Evolutionary conservation across 2,888 invertebrate genomes (phyloP), one percentile per base, ranked within the genome.

Genomic region (Synanthedon tipuliformis): DNA sequence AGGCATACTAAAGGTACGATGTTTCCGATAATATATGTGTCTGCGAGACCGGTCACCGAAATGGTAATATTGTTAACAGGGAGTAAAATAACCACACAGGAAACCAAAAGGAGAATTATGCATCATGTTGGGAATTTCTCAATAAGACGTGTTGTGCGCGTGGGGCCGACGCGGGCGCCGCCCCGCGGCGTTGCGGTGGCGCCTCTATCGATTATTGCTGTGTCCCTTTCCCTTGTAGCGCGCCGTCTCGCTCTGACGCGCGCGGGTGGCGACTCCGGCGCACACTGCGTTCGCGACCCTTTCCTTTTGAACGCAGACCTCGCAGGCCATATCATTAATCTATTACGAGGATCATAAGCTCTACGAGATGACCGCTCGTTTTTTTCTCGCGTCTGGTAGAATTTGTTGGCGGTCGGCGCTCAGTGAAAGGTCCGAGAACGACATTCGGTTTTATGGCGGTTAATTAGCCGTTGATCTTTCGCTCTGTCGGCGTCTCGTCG

Each of bases 21-120:
- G 64, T 61, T 61, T 58, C 64, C 63, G 71, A 78, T 83, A 81
- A 83, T 73, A 78, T 81, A 84, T 78, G 80, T 78, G 82, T 81
- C 81, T 76, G 77, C 68, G 69, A 55, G 62, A 60, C 57, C 71
- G 73, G 78, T 78, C 78, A 78, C 81, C 76, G 75, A 79, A 84
- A 84, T 78, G 75, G 81, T 84, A 84, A 85, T 86, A 79, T 79
- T 79, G 84, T 86, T 86, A 86, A 86, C 84, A 80, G 78, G 81
- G 78, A 81, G 79, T 80, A 75, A 80, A 80, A 80, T 78, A 79
- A 78, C 71, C 68, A 72, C 78, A 75, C 73, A 69, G 73, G 75
- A 77, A 78, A 80, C 75, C 75, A 81, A 83, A 83, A 82, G 70
- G 75, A 78, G 75, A 77, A 83, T 77, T 82, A 80, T 82, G 79